Base-by-base conservation (phyloP, 2,797 vertebrate genomes). In the Nasua narica region DNA sequence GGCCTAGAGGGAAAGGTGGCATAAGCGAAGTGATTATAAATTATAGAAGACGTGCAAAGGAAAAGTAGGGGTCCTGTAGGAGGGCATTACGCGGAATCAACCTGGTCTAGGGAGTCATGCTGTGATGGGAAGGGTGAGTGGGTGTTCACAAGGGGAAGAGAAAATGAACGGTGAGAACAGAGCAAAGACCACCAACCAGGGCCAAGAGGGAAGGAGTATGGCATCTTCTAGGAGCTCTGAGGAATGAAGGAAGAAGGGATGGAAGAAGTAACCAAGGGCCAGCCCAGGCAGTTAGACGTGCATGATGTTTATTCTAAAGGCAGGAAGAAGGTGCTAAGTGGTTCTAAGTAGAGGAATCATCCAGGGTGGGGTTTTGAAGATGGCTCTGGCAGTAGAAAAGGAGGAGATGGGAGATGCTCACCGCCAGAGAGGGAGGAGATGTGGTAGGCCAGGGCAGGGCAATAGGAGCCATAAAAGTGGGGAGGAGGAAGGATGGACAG, bases 271-370 rank as follows among this genome's bases (percentile, higher is more conserved):
- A 23, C 7, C 14, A 32, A 50, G 48, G 32, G 58, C 40, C 15
- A 23, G 43, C 3, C 5, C 7, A 12, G 48, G 40, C 0, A 1
- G 4, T 19, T 3, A 16, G 76, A 7, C 23, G 16, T 27, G 11
- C 18, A n/a, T 7, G 0, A 3, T 69, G 67, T n/a, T 91, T 90
- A 32, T 32, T 62, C n/a, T 35, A 19, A 72, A 56, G 43, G 69
- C 37, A 27, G 27, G 0, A 79, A 62, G 60, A 69, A 62, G 21
- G 37, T 48, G 9, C 87, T 43, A 76, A 91, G 90, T 65, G 85
- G 40, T 43, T 50, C 0, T n/a, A 65, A 85, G 74, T 11, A 50
- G 48, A 87, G 35, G 35, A 58, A n/a, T 23, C 4, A 74, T 18
- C 0, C 5, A 76, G 29, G 43, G 35, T 0, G 85, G 86, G 52